phyloP scores from a whole-genome alignment of 2,113 vertebrate genomes.

The Murina feae region DNA sequence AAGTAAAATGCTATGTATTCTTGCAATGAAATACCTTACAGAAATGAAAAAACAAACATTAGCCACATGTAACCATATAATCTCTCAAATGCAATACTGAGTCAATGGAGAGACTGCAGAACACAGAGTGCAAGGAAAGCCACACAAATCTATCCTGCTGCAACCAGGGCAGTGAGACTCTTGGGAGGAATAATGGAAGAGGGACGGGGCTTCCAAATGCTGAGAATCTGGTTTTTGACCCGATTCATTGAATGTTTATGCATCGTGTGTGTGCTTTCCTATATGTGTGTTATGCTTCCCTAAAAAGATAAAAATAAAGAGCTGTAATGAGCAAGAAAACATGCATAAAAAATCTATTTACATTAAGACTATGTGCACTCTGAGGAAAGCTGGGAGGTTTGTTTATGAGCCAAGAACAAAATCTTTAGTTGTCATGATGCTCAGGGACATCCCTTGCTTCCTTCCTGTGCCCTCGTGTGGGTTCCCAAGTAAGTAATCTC shows the following conservation, averaged over 20 bases:
- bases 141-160: neutral
- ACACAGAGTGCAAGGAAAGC: neutral
- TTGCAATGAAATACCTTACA: neutral
- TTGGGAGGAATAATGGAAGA: neutral
- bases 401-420: neutral
- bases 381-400: neutral
- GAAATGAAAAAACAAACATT: neutral
- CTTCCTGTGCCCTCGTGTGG: neutral
- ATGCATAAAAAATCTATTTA: neutral
- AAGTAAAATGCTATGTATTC: neutral
- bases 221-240: neutral
- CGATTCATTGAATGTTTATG: neutral
- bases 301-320: neutral
- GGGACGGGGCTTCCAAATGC: fast-evolving
- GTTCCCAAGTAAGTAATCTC: neutral
- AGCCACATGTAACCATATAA: neutral
- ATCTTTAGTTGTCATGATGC: neutral
- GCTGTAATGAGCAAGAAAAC: neutral
- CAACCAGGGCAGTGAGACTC: neutral
- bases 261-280: neutral
- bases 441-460: neutral
- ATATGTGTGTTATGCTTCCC: neutral
- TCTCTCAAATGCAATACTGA: neutral
- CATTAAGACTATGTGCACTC: neutral
- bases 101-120: neutral